Conservation (phyloP, 2,113 vertebrate genomes). For the Pimephales promelas region DNA sequence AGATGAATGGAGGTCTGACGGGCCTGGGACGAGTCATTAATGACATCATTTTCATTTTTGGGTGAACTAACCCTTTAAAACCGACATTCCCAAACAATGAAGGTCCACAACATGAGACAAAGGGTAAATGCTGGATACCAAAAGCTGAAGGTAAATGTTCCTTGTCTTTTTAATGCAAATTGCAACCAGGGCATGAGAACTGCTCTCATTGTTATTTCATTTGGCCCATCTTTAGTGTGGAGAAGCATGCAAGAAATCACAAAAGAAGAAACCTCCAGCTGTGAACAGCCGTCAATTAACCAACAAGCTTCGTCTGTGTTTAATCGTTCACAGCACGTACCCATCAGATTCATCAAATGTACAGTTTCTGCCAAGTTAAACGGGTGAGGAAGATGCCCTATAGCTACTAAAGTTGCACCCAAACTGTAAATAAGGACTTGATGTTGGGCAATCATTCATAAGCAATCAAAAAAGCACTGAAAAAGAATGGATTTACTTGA, state of each 20-base stretch:
- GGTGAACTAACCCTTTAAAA: too few species aligned
- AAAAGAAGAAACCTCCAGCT: neutral
- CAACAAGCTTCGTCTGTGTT: neutral
- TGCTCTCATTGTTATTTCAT: neutral
- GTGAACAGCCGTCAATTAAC: neutral
- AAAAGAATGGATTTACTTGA: neutral
- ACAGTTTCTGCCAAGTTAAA: neutral
- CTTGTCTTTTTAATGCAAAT: slow-evolving; percentile 6
- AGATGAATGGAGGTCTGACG: too few species aligned
- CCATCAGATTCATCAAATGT: neutral
- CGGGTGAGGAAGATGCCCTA: neutral
- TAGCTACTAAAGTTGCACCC: too few species aligned
- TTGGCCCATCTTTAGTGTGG: neutral
- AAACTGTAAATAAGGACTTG: neutral
- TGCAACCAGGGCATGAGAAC: neutral
- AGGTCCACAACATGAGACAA: neutral
- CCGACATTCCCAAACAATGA: neutral
- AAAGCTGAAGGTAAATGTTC: neutral
- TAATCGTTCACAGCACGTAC: neutral
- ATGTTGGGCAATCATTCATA: neutral
- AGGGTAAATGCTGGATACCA: neutral
- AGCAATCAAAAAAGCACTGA: neutral
- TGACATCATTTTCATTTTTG: too few species aligned
- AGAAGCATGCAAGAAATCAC: neutral
- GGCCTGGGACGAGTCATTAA: too few species aligned